These are phyloP conservation scores for Naso thynnoides DNA, from an alignment of 2,797 vertebrate species.

Conservation along the genomic window DNA sequence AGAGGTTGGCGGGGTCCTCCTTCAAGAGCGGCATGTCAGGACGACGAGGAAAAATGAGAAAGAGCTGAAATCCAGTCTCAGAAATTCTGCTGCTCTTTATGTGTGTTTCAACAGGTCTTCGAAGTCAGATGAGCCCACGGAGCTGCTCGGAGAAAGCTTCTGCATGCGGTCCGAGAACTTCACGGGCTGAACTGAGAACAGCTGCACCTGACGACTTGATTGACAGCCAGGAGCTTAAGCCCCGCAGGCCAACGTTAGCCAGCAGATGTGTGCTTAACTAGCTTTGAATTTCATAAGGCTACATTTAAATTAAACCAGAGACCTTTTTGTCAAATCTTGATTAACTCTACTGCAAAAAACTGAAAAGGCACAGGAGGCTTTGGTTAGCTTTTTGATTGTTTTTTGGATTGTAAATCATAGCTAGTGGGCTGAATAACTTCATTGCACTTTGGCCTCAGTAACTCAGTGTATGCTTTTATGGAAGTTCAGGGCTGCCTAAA, in stretches of 20 bases:
- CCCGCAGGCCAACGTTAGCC: too few relatives aligned
- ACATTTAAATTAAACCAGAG: background rate
- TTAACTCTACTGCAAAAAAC: background rate
- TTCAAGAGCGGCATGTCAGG: constrained; percentile 79
- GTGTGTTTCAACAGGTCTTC: background rate
- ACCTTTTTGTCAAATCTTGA: background rate
- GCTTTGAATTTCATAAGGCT: background rate
- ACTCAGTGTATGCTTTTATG: too few relatives aligned
- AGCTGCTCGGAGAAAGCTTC: constrained; percentile 13
- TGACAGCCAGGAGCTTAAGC: constrained; percentile 56
- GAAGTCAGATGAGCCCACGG: background rate
- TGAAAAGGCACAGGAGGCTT: background rate
- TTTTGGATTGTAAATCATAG: background rate
- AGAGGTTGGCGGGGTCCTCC: constrained; percentile 76
- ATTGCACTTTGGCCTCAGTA: too few relatives aligned
- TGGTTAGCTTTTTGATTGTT: background rate
- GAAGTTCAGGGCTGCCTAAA: background rate
- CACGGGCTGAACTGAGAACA: constrained; percentile 54
- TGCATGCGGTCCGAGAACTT: background rate
- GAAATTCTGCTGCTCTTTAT: too few relatives aligned
- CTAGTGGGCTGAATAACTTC: background rate
- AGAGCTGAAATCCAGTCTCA: fast-evolving
- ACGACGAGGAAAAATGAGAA: background rate
- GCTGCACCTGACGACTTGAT: constrained; percentile 70
- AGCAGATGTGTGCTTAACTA: background rate